Evolutionary conservation across 2,888 invertebrate species (phyloP).

Genomic region (Eupithecia subfuscata): DNA sequence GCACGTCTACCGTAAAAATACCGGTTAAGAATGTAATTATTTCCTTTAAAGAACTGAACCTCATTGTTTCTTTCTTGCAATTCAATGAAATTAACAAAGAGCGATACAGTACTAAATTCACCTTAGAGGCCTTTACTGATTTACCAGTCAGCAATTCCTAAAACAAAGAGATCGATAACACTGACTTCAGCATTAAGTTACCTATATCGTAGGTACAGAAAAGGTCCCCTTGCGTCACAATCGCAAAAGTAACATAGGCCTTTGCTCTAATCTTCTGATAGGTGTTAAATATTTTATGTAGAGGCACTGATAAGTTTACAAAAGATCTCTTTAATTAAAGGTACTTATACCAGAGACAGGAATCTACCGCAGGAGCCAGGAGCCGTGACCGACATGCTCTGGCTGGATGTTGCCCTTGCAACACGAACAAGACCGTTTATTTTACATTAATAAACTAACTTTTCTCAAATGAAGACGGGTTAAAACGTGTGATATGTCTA

Average conservation of each 20-base stretch:
- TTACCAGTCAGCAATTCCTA: background rate
- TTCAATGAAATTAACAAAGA: slow-evolving; percentile 10
- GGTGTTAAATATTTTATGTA: background rate
- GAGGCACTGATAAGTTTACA: no score
- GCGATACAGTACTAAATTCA: background rate
- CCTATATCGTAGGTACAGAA: background rate
- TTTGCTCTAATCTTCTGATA: background rate
- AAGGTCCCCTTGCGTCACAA: background rate
- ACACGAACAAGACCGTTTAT: background rate
- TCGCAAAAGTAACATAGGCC: background rate
- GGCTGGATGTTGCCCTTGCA: background rate
- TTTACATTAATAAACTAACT: no score
- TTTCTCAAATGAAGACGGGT: no score
- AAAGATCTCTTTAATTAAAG: no score
- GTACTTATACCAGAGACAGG: background rate
- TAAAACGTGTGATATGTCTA: background rate
- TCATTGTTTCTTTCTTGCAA: slow-evolving; percentile 20
- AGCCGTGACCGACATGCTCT: background rate
- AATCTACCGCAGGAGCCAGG: background rate
- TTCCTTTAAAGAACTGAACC: background rate
- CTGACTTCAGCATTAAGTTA: background rate
- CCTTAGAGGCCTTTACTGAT: background rate
- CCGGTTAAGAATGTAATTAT: background rate
- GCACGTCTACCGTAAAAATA: background rate
- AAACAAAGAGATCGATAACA: slow-evolving; percentile 2